Base-by-base conservation (phyloP, 2,113 vertebrate genomes). In the Vulpes vulpes region DNA sequence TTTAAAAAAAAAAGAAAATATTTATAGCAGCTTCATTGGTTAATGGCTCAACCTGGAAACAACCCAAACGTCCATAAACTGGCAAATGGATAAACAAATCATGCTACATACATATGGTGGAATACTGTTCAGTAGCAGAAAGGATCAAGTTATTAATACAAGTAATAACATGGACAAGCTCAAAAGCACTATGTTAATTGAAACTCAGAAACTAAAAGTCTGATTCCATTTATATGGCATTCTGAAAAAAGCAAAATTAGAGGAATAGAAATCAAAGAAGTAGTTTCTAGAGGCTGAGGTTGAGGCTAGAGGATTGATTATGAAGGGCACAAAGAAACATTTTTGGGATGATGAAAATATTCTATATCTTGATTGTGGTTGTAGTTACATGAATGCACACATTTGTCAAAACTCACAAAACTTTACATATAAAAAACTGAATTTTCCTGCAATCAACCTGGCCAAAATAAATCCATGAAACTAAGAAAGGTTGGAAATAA, bases 1-100 rank as follows among this genome's bases (percentile, higher is more conserved):
- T n/a, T n/a, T n/a, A n/a, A n/a, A n/a, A n/a, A n/a, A n/a, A n/a
- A n/a, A n/a, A n/a, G 27, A 30, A 95, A 96, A 78, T 59, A 73
- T 65, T 91, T 64, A 65, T 73, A 81, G 10, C 8, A 91, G 2
- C 12, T 86, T 64, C 57, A 4, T 92, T 96, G 51, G 89, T 78
- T 88, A 88, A 69, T 82, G 78, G n/a, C 51, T 67, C 23, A 88
- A 88, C 20, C 25, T 83, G 69, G 60, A 95, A 96, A 49, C 65
- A 64, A 74, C 23, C 17, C 73, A 96, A 81, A 91, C 55, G 25
- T 64, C n/a, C 14, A 82, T 55, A 60, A 94, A 64, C 80, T 85
- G 43, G 22, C 43, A 71, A 91, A 64, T 67, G 84, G 81, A 89
- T 86, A 74, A 81, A 91, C 11, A 64, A 53, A 76, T 59, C 82